phyloP scores from a whole-genome alignment of 2,888 invertebrate genomes.

The Myopa tessellatipennis region DNA sequence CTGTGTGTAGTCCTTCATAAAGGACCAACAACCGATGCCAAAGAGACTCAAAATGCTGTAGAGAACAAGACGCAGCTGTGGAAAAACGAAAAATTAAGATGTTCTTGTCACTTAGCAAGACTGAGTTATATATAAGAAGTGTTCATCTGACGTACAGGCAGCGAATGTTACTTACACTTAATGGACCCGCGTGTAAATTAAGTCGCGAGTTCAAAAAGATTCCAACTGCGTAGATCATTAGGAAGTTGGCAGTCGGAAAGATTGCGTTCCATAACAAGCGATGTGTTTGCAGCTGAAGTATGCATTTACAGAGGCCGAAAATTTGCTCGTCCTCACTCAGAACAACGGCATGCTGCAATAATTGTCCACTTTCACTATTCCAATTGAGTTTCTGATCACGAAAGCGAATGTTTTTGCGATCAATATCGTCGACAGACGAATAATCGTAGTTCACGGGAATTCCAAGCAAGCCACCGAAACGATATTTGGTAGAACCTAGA shows the following conservation, averaged over 20 bases:
- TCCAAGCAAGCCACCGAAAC: constrained; percentile 77
- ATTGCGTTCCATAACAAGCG: constrained; percentile 72
- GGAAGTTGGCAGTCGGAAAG: constrained; percentile 69
- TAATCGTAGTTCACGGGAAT: constrained; percentile 80
- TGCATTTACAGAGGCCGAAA: constrained; percentile 83
- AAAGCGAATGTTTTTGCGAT: constrained; percentile 73
- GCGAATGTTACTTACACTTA: constrained; percentile 57
- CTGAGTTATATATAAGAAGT: neutral
- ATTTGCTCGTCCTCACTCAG: constrained; percentile 83
- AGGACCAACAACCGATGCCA: constrained; percentile 73
- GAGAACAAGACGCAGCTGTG: constrained; percentile 64
- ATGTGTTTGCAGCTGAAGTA: constrained; percentile 74
- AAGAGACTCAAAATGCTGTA: constrained; percentile 74
- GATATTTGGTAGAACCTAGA: constrained; percentile 69
- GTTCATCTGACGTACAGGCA: neutral
- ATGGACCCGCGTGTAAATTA: constrained; percentile 72
- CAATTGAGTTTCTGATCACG: constrained; percentile 75
- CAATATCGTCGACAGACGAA: constrained; percentile 70
- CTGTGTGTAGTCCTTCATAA: constrained; percentile 75
- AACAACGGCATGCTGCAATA: constrained; percentile 75
- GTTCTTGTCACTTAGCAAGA: neutral
- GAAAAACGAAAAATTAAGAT: neutral
- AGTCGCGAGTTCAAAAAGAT: constrained; percentile 70
- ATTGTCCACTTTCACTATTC: constrained; percentile 73
- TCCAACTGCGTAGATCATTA: constrained; percentile 71